phyloP scores from a whole-genome alignment of 2,113 vertebrate genomes.

The Aptenodytes forsteri region DNA sequence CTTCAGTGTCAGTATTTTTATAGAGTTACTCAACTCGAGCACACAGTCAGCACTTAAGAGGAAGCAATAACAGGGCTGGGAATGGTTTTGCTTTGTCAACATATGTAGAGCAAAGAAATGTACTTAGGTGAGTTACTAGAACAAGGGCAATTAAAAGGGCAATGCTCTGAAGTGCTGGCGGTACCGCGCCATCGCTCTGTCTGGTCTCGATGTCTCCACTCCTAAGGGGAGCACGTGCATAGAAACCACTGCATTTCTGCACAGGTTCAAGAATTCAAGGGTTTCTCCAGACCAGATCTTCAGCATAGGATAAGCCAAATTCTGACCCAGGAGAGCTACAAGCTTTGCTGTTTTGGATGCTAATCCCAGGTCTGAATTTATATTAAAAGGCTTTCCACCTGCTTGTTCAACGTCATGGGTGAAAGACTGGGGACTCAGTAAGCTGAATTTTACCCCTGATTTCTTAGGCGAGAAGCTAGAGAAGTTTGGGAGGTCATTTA shows the following conservation, averaged over 20 bases:
- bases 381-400: neutral
- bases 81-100: neutral
- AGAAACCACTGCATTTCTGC: neutral
- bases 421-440: neutral
- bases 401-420: neutral
- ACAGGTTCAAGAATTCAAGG: neutral
- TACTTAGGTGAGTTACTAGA: neutral
- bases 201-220: neutral
- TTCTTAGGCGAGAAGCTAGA: neutral
- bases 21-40: neutral
- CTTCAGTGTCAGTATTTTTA: neutral
- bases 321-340: neutral
- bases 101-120: neutral
- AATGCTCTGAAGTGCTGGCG: neutral
- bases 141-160: neutral
- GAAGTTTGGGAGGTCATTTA: neutral
- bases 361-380: neutral
- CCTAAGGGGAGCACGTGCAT: neutral
- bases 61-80: neutral
- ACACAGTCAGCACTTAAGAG: neutral
- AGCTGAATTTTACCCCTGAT: neutral
- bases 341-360: neutral
- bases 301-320: neutral
- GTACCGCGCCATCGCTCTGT: rapidly evolving
- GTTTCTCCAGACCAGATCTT: neutral